Evolutionary conservation across 2,888 invertebrate genomes (phyloP).

Genomic region (Megastigmus dorsalis): DNA sequence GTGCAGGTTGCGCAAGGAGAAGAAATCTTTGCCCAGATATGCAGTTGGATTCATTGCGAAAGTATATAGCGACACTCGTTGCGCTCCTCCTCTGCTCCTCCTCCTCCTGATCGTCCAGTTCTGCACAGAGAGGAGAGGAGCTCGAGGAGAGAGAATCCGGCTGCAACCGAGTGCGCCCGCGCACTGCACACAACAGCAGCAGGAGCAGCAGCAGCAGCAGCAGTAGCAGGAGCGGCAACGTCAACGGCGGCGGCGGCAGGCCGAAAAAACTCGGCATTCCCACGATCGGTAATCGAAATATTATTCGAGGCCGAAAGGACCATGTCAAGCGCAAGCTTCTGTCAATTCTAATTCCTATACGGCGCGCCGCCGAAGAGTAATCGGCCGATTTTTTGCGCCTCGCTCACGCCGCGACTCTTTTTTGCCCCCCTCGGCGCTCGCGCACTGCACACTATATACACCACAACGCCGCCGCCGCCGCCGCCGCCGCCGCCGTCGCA

Average conservation of each 20-base stretch:
- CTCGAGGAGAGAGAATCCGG: no score
- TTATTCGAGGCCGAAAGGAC: conserved; percentile 54
- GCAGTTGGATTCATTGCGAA: not conserved
- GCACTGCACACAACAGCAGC: no score
- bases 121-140: conserved; percentile 16
- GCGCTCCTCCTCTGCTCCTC: not conserved
- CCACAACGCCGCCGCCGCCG: no score
- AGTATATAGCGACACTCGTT: not conserved
- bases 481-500: no score
- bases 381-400: conserved; percentile 34
- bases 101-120: not conserved
- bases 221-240: no score
- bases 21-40: conserved; percentile 38
- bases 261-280: conserved; percentile 58
- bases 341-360: conserved; percentile 45
- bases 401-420: conserved; percentile 16
- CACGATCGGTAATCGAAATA: conserved; percentile 61
- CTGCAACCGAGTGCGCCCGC: no score
- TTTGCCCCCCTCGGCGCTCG: conserved; percentile 1
- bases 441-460: no score
- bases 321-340: conserved; percentile 36
- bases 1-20: conserved; percentile 51
- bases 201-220: no score
- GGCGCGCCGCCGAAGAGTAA: conserved; percentile 38
- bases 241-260: conserved; percentile 41